Conservation (phyloP, 2,888 invertebrate species). For the Drosophila mettleri region DNA sequence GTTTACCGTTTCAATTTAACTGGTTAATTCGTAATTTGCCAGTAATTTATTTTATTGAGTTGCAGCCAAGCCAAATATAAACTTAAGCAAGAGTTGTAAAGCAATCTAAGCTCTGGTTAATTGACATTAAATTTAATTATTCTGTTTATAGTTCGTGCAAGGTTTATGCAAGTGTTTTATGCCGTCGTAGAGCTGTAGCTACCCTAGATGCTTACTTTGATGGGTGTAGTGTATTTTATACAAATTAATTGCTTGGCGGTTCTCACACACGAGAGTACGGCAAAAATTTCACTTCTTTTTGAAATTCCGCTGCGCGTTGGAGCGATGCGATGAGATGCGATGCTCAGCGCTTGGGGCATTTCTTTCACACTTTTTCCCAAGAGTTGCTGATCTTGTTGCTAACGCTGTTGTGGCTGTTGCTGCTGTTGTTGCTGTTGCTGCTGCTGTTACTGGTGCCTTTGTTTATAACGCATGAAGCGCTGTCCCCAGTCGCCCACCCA, state of each 20-base stretch:
- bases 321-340: too few relatives aligned
- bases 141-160: neutral
- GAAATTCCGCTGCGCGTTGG: constrained; percentile 72
- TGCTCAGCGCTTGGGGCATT: constrained; percentile 57
- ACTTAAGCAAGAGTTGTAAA: neutral
- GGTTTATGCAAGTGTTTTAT: constrained; percentile 5
- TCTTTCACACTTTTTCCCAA: constrained; percentile 74
- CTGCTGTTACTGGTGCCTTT: constrained; percentile 21
- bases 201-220: constrained; percentile 16
- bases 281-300: constrained; percentile 80
- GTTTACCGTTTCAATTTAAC: neutral
- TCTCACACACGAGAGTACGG: constrained; percentile 70
- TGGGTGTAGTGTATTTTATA: constrained; percentile 58
- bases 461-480: constrained; percentile 65
- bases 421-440: constrained; percentile 16
- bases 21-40: neutral
- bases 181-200: neutral
- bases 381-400: constrained; percentile 54
- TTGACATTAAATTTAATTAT: neutral
- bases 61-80: neutral
- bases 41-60: neutral
- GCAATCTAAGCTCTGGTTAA: neutral
- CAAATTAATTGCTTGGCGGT: constrained; percentile 78
- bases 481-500: constrained; percentile 57
- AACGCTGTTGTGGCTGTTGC: constrained; percentile 19